phyloP scores from a whole-genome alignment of 2,113 vertebrate genomes.

The Probosciger aterrimus region DNA sequence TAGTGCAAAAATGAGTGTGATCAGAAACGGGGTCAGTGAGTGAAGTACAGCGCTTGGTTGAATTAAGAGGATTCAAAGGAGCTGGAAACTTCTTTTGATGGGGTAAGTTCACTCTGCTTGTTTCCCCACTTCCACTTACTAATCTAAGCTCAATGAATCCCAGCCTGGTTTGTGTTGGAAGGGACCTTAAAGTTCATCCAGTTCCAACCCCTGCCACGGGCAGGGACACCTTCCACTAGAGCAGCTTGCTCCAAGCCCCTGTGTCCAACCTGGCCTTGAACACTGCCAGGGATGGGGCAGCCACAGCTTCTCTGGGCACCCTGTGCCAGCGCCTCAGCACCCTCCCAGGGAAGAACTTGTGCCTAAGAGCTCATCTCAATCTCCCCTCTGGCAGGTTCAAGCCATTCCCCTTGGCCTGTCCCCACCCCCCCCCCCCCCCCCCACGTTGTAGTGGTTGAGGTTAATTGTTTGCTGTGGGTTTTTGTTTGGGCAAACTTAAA shows the following conservation, averaged over 20 bases:
- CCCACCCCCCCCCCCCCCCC: neutral
- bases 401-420: neutral
- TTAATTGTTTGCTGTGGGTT: fast-evolving
- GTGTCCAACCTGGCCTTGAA: neutral
- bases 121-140: neutral
- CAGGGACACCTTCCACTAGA: neutral
- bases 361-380: neutral
- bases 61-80: neutral
- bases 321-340: too few species aligned
- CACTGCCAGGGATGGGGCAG: too few species aligned
- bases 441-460: neutral
- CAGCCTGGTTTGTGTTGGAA: neutral
- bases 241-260: neutral
- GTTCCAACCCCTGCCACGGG: neutral
- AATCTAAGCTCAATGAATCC: neutral
- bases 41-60: neutral
- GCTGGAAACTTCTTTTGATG: neutral
- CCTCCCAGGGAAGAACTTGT: neutral
- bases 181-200: neutral
- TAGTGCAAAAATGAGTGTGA: neutral
- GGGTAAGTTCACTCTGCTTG: neutral
- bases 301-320: too few species aligned
- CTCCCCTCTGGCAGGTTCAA: neutral
- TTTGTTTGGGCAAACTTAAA: neutral
- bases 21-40: neutral